A percentile compares a stretch with the other conserved stretches of the same genome.
Evolutionary conservation across 2,888 invertebrate species (phyloP).

Genomic region (Acanthoscelides obtectus): DNA sequence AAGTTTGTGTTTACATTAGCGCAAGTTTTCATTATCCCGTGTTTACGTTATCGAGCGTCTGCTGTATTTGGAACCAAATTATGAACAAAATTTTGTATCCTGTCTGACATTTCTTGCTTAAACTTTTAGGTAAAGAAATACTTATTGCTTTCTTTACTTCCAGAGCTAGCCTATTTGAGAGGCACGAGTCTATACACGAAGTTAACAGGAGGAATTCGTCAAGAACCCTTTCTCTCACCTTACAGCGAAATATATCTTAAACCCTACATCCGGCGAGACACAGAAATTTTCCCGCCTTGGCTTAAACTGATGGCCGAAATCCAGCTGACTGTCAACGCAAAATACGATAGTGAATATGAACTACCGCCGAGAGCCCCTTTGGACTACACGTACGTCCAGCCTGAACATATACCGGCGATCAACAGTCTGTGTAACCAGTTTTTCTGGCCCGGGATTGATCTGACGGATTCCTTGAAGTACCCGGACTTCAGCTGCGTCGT

Average conservation of each 20-base stretch:
- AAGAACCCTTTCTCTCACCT: constrained; percentile 58
- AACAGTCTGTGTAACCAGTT: constrained; percentile 77
- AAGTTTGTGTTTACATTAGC: too few species aligned
- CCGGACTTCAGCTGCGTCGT: constrained; percentile 91
- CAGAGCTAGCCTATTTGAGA: constrained; percentile 33
- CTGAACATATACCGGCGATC: constrained; percentile 83
- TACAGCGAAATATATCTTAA: constrained; percentile 69
- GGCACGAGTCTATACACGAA: constrained; percentile 31
- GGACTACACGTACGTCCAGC: constrained; percentile 83
- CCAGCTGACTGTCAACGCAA: constrained; percentile 52
- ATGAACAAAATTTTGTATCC: too few species aligned
- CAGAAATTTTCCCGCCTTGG: constrained; percentile 63
- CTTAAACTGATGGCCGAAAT: constrained; percentile 65
- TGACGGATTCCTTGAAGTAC: constrained; percentile 83
- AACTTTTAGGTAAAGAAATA: background rate
- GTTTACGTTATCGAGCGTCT: too few species aligned
- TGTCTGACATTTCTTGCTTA: too few species aligned
- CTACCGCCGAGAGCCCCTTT: constrained; percentile 56
- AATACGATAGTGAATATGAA: constrained; percentile 26
- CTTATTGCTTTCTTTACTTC: constrained; percentile 5
- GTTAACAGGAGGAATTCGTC: constrained; percentile 39
- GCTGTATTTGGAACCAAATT: too few species aligned
- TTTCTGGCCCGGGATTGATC: constrained; percentile 91
- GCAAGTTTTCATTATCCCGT: too few species aligned
- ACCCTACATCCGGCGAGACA: constrained; percentile 78